Evolutionary conservation across 2,888 invertebrate species (phyloP).

Genomic region (Luperina testacea): DNA sequence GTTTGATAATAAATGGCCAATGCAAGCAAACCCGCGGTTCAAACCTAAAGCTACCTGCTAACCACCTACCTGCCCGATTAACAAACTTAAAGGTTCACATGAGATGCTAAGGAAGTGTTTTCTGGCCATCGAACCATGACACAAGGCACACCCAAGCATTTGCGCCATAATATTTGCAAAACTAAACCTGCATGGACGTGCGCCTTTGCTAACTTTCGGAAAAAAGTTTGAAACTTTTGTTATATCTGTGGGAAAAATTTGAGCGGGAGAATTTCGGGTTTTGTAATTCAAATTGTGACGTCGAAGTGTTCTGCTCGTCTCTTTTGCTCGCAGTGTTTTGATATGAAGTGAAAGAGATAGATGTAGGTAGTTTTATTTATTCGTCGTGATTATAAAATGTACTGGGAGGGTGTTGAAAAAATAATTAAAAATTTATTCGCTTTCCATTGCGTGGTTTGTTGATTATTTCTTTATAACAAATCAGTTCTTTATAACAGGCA

Average conservation of each 20-base stretch:
- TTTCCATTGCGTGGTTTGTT: conserved; percentile 40
- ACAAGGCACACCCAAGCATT: conserved; percentile 83
- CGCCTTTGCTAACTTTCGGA: conserved; percentile 65
- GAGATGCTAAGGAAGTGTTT: conserved; percentile 80
- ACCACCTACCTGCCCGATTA: conserved; percentile 71
- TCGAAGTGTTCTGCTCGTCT: conserved; percentile 32
- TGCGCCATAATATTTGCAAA: conserved; percentile 86
- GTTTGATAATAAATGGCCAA: neutral
- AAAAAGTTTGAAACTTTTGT: conserved; percentile 57
- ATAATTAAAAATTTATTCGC: neutral
- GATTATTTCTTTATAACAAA: neutral
- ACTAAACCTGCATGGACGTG: conserved; percentile 81
- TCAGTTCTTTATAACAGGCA: conserved; percentile 5
- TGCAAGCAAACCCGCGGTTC: conserved; percentile 33
- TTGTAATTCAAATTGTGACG: conserved; percentile 45
- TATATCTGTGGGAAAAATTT: conserved; percentile 57
- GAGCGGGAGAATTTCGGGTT: conserved; percentile 60
- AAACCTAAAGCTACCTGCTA: conserved; percentile 11
- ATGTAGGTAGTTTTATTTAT: conserved; percentile 35
- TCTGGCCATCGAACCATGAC: conserved; percentile 79
- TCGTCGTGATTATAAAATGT: conserved; percentile 25
- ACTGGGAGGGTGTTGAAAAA: conserved; percentile 32
- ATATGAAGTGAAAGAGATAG: conserved; percentile 47
- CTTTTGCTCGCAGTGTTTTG: conserved; percentile 32
- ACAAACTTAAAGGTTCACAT: conserved; percentile 83